phyloP scores from a whole-genome alignment of 1,140 invertebrate genomes.

The Odontomachus brunneus region DNA sequence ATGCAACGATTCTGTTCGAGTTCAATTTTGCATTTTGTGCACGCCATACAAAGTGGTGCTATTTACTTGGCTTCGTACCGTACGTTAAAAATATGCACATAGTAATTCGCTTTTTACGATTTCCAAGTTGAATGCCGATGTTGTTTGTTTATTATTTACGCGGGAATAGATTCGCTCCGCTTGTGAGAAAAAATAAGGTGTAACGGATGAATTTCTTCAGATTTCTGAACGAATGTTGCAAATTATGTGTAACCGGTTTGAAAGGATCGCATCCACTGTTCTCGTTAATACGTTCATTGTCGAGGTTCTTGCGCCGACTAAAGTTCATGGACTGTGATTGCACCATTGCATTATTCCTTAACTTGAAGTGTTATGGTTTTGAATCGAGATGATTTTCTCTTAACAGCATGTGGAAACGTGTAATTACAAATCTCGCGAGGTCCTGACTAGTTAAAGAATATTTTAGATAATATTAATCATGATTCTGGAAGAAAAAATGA shows the following conservation, averaged over 20 bases:
- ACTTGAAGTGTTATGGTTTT: not conserved
- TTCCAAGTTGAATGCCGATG: not conserved
- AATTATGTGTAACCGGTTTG: not conserved
- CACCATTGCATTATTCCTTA: not conserved
- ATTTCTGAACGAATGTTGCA: not conserved
- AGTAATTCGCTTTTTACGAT: not conserved
- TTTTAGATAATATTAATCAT: too few species aligned
- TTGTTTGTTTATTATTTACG: not conserved
- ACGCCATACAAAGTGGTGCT: not conserved
- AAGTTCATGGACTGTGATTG: constrained; percentile 77
- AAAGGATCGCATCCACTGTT: not conserved
- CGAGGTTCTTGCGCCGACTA: constrained; percentile 75
- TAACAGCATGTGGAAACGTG: not conserved
- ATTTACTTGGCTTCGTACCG: not conserved
- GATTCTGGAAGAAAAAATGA: too few species aligned
- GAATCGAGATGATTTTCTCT: not conserved
- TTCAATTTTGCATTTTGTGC: not conserved
- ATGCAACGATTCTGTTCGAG: not conserved
- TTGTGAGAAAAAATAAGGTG: not conserved
- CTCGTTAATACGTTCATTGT: constrained; percentile 74
- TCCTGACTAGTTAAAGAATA: too few species aligned
- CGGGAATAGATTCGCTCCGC: not conserved
- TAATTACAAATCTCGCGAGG: not conserved
- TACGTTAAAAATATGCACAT: not conserved
- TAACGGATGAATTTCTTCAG: not conserved